Evolutionary conservation across 30 jellyfish, hydroid and myxozoan species (phyloP).

Genomic region (Chrysaora quinquecirrha): DNA sequence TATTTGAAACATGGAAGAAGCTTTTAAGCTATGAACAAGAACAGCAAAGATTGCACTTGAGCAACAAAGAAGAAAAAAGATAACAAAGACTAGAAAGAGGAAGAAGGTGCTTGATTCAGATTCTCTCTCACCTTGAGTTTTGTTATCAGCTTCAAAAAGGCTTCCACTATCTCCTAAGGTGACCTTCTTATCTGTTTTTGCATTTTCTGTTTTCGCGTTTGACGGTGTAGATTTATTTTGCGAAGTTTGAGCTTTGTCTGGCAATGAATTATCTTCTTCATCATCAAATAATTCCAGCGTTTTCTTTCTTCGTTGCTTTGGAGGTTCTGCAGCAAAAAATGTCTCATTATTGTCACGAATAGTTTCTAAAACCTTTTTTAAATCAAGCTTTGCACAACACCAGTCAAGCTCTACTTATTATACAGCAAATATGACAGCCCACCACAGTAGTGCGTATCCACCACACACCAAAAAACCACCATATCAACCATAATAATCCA

Average conservation of each 20-base stretch:
- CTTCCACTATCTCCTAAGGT: background rate
- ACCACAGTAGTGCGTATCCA: no score
- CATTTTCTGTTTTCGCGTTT: background rate
- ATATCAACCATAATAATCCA: no score
- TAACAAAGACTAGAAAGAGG: no score
- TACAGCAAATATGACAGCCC: no score
- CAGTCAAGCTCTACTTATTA: no score
- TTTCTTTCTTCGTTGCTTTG: conserved; percentile 74
- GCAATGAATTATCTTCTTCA: conserved; percentile 81
- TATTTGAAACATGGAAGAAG: no score
- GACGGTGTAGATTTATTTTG: conserved; percentile 1
- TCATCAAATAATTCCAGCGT: conserved; percentile 86
- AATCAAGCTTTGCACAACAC: no score
- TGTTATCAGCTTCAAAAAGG: conserved; percentile 1
- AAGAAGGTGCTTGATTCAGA: no score
- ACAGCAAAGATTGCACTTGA: background rate
- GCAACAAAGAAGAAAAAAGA: background rate
- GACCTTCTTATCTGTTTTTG: background rate
- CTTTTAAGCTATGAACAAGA: background rate
- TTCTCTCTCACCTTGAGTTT: background rate
- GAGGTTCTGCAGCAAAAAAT: conserved; percentile 59
- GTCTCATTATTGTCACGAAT: no score
- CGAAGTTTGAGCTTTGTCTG: background rate
- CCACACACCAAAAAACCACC: no score
- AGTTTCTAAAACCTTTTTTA: no score